Evolutionary conservation across 2,113 vertebrate genomes (phyloP), one percentile per base, ranked within the genome.

Genomic region (Globicephala melas): DNA sequence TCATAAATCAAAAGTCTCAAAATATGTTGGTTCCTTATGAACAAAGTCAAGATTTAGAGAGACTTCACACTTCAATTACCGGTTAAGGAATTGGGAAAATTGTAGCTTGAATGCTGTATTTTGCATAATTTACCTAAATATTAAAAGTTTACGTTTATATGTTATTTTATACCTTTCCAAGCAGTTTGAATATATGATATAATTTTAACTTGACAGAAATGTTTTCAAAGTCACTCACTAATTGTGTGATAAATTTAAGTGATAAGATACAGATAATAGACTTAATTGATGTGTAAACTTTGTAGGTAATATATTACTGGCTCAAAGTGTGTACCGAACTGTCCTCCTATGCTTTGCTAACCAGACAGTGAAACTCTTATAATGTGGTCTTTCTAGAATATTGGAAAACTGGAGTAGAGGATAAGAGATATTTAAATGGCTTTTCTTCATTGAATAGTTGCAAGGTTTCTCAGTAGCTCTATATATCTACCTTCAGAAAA

Each of bases 401-500:
- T 33, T 76, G 8, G 58, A 95, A 95, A 93, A 55, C 28, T 89
- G 33, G 50, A 95, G 41, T 17, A 91, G 11, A 92, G 28, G 3
- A 31, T 36, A 77, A 89, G 18, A 87, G 63, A 62, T 60, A 82
- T 53, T 91, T 82, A 91, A 33, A 63, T 70, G 79, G 50, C 11
- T 81, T 96, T 84, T 41, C 47, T 50, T 85, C 28, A 41, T 2
- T 88, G 28, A 74, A 86, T 20, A 94, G 58, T 50, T 63, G 55
- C 26, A 70, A 73, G 63, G 12, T 73, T 79, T 93, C 68, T 89
- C 33, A 8, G 38, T 67, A 82, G 63, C 6, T 94, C 91, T 87
- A 91, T 79, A 62, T 76, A 33, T 82, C 67, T 97, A 31, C 15
- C 33, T 65, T 97, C 36, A 86, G n/a, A 87, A 95, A 96, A 95